Evolutionary conservation across 2,113 vertebrate species (phyloP).

Genomic region (Peromyscus polionotus): DNA sequence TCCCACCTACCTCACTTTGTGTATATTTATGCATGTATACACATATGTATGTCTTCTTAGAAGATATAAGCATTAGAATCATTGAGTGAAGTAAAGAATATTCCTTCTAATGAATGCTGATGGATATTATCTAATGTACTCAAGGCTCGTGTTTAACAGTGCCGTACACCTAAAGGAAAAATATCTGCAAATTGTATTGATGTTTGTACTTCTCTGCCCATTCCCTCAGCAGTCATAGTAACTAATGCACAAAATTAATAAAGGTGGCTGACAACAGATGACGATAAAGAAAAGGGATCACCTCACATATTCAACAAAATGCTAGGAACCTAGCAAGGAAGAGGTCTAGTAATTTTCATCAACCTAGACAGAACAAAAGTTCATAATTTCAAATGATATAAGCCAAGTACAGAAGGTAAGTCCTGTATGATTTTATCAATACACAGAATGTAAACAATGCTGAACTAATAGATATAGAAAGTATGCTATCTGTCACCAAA

Average conservation of each 20-base stretch:
- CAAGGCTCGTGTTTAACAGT: too few species aligned
- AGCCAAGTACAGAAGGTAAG: accelerated
- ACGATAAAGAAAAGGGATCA: neutral
- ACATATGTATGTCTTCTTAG: neutral
- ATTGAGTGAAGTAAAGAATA: too few species aligned
- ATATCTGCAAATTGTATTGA: neutral
- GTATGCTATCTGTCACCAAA: neutral
- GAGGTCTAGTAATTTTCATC: neutral
- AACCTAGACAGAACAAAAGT: neutral
- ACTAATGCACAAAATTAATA: neutral
- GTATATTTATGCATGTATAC: neutral
- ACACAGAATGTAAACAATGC: neutral
- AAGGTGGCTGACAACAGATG: neutral
- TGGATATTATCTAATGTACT: too few species aligned
- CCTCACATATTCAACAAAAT: neutral
- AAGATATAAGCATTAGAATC: neutral
- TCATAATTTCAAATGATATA: neutral
- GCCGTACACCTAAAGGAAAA: too few species aligned
- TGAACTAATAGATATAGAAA: neutral
- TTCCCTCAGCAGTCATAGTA: neutral
- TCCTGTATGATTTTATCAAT: neutral
- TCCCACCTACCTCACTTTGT: neutral
- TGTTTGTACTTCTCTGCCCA: neutral
- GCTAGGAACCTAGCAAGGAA: neutral
- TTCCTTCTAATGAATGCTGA: too few species aligned